Base-by-base conservation (phyloP, 2,888 invertebrate species). In the Parascotia fuliginaria region DNA sequence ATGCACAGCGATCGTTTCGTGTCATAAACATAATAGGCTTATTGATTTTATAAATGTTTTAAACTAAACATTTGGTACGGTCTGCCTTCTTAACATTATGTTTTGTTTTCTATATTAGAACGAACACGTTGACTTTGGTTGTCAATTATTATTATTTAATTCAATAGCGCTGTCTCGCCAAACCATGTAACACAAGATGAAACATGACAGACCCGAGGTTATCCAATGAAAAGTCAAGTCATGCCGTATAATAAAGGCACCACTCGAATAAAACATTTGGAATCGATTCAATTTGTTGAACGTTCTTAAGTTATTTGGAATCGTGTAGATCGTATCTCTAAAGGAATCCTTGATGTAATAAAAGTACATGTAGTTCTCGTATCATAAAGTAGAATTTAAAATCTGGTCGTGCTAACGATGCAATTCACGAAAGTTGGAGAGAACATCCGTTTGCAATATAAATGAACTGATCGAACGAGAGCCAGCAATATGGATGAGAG, bases 401-500 rank as follows among this genome's bases (percentile, higher is more conserved):
- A 67, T 50, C 43, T 44, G 45, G 6, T 29, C 50, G 38, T 59
- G 55, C 60, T 64, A 70, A 70, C 70, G 69, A 72, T 61, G 69
- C 47, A 60, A 55, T 51, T 60, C 65, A 70, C 65, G 63, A 72
- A 76, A 74, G 72, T 70, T 58, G 67, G 63, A 61, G 63, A 70
- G 67, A 72, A 73, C 71, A 77, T 76, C 75, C 78, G 79, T 64
- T 69, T 81, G 78, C 75, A 81, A 83, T 80, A 83, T 81, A 82
- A 85, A 83, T 81, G 79, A 84, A 79, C 74, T 71, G 77, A 77
- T 73, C 76, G 73, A 75, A 70, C 76, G 70, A 75, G 72, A 74
- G 68, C 58, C 66, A 77, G 75, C 75, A 81, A 81, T 82, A 80
- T 81, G 80, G 79, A 83, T 79, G 79, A 77, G 78, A 72, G 71